Percentiles rank a stretch among this genome's conserved stretches.
These are phyloP conservation scores for Ardeotis arabs DNA, from an alignment of 2,113 vertebrate species.

Conservation along the genomic window DNA sequence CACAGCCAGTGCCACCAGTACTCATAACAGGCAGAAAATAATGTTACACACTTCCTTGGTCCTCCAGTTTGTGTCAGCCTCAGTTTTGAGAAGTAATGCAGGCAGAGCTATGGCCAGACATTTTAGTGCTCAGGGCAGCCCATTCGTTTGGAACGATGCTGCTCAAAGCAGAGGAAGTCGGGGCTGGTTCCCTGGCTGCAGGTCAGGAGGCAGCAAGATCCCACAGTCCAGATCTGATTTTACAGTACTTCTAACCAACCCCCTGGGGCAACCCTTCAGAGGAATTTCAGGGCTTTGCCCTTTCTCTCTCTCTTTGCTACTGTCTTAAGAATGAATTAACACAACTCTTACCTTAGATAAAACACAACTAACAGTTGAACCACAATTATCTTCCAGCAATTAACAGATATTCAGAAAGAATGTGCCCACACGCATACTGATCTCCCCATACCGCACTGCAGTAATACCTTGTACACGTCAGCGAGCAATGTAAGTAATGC, in stretches of 20 bases:
- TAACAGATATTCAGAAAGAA: not conserved
- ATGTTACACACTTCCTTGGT: not conserved
- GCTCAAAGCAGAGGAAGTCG: not conserved
- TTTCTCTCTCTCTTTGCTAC: not conserved
- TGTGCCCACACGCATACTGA: accelerated
- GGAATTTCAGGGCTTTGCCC: not conserved
- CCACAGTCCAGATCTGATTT: not conserved
- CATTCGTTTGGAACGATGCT: not conserved
- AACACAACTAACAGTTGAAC: not conserved
- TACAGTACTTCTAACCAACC: not conserved
- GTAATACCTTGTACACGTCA: not conserved
- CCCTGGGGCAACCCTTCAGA: not conserved
- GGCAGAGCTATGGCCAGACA: not conserved
- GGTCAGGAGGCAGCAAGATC: not conserved
- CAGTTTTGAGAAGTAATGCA: not conserved
- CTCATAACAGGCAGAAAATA: not conserved
- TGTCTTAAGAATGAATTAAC: not conserved
- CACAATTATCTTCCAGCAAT: not conserved
- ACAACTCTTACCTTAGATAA: not conserved
- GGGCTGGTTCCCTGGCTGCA: not conserved
- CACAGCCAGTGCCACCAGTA: not conserved
- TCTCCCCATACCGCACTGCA: not conserved
- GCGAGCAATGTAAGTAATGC: not conserved
- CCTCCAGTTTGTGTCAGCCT: not conserved
- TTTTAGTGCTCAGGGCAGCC: not conserved